Base-by-base conservation (phyloP, 1,140 invertebrate species). In the Potamilus streckersoni region DNA sequence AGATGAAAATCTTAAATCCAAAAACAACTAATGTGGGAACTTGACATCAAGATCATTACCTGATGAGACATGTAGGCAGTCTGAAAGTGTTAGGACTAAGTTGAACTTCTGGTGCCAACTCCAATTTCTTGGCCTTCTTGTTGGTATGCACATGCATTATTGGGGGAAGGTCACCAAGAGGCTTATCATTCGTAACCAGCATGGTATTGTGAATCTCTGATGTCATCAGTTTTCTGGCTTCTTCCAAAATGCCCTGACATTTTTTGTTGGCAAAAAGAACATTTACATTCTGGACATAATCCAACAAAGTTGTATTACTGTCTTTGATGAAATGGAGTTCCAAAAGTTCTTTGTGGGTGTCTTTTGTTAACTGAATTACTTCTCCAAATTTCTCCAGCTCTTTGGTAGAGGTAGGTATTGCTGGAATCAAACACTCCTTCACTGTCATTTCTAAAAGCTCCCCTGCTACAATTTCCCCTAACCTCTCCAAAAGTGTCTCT, bases 141-240 rank as follows among this genome's bases (percentile, higher is more conserved):
- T 23, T 65, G 8, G 76, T 69, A 19, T 78, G n/a, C 17, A 71
- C 78, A 58, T 64, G 27, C 20, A 70, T 23, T 57, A 83, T 70
- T 16, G 80, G 77, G 59, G 82, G 79, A 64, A 81, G 74, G 27
- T 84, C 82, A 55, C 83, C 84, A 19, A 85, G 57, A 55, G 85
- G 83, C 67, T 80, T 78, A 23, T 83, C 81, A 61, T 89, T 82
- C 31, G 88, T 87, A 55, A 93, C 88, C 78, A 92, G 92, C 70
- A 94, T 92, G 68, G 94, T 94, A 75, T 94, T 93, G 85, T 96
- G 94, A 56, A 97, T 90, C 88, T 97, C 95, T 84, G 94, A 94
- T 72, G 93, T 93, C 91, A 96, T 95, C 31, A 97, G 93, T 78
- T 90, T 90, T 62, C 93, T 90, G 0, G 95, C 95, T 79, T 91